Base-by-base conservation (phyloP, 1,140 invertebrate genomes). In the Drosophila bipectinata region DNA sequence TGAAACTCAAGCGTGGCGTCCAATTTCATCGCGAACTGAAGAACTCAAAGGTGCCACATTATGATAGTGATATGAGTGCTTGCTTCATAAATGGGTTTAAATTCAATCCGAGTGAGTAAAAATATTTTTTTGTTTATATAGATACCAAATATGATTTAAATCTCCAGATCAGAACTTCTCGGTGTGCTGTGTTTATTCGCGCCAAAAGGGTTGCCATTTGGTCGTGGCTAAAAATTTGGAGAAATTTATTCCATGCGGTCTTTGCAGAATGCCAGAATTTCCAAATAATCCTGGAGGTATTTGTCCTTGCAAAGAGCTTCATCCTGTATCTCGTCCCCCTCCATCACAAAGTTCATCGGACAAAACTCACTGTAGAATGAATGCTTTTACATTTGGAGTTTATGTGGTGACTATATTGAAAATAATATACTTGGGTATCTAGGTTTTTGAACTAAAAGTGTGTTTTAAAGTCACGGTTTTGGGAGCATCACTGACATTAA, bases 401-500 rank as follows among this genome's bases (percentile, higher is more conserved):
- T 37, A n/a, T 37, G 12, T 37, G 3, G n/a, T n/a, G 12, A 37
- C 34, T 12, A n/a, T 37, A 10, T 4, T 12, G 10, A 37, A 37
- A 37, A 12, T 37, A 37, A 12, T 37, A 12, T 37, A n/a, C 34
- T n/a, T 12, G 3, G 34, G 10, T 37, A n/a, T 37, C 15, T 44
- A 15, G 15, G 9, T 18, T 44, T 5, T 44, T 44, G 6, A 44
- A 44, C 14, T 10, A 9, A 34, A 34, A 10, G 8, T 34, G 8
- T 34, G 8, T 37, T 10, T 7, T 21, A 24, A 47, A 47, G 10
- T 52, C 54, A 47, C 41, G 1, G 15, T 28, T 28, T 8, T 4
- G 0, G 4, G n/a, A 56, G 48, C 81, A 85, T 73, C 78, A 54
- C 81, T 51, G 30, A 8, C 14, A 14, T 6, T 32, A 41, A 47